Base-by-base conservation (phyloP, 2,113 vertebrate species). In the Tachuris rubrigastra region DNA sequence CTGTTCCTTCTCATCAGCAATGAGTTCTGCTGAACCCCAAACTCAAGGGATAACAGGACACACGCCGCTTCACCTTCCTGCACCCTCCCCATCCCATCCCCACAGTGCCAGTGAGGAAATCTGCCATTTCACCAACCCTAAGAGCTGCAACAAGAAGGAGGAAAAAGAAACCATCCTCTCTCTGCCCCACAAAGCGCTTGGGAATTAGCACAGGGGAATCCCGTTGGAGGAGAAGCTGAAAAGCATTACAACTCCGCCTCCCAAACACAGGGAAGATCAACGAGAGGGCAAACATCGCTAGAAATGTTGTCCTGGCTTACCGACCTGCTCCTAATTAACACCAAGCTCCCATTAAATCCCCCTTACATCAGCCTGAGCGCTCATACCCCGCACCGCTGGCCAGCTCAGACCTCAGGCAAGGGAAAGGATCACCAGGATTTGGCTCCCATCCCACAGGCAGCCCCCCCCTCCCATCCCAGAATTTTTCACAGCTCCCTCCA, bases 31-130 rank as follows among this genome's bases (percentile, higher is more conserved):
- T 2, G 5, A 62, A 50, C 37, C 9, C 69, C 24, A 31, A 4
- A 10, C 63, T 28, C 31, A 14, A 13, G 31, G 11, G 53, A 59
- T 10, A 49, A 44, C 27, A 30, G 39, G 60, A 31, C 21, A 30
- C 1, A 0, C 9, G 6, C 31, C 42, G 37, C 73, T 47, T 69
- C 7, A 0, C n/a, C 24, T 77, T 74, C 42, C 60, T 53, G 53
- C 77, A n/a, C 13, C 50, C 3, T 66, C 46, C 65, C 28, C 19
- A 33, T 35, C 21, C 23, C 44, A 31, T 15, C 21, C 23, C 18
- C 1, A 0, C 0, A 0, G 28, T 14, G 37, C 47, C 1, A 2
- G 5, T 33, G 37, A 67, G 27, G 33, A 52, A 65, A 66, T 4
- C 28, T 19, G 76, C 24, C 14, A 4, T 33, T 80, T 47, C 49